A percentile compares a stretch with the other conserved stretches of the same genome.
Evolutionary conservation across 2,888 invertebrate species (phyloP).

Genomic region (Anorthoa munda): DNA sequence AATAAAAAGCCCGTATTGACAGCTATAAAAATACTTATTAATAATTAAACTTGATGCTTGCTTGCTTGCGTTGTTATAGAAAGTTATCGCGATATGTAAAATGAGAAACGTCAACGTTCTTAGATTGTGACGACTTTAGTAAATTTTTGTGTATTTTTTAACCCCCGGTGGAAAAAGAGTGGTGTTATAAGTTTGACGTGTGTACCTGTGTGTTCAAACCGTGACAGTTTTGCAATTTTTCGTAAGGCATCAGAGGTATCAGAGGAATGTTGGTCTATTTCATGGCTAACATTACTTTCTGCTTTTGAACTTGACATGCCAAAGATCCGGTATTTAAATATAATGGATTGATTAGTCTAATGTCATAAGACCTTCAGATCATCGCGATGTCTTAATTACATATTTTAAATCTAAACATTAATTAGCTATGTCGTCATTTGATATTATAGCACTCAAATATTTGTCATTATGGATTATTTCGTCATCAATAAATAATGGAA

Average conservation of each 20-base stretch:
- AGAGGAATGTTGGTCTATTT: conserved; percentile 6
- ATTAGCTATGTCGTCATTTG: conserved; percentile 49
- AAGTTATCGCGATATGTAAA: too few relatives aligned
- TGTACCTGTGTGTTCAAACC: too few relatives aligned
- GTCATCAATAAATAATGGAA: conserved; percentile 20
- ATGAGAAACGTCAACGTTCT: too few relatives aligned
- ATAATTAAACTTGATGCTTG: too few relatives aligned
- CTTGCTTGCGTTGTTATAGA: too few relatives aligned
- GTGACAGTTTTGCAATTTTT: conserved; percentile 6
- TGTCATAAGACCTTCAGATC: conserved; percentile 46
- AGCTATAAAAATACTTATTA: too few relatives aligned
- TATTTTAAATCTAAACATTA: conserved; percentile 49
- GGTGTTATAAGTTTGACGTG: too few relatives aligned
- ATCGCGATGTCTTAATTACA: conserved; percentile 43
- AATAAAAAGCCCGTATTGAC: too few relatives aligned
- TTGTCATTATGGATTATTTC: conserved; percentile 27
- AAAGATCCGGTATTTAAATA: conserved; percentile 28
- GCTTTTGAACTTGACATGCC: conserved; percentile 47
- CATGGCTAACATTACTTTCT: conserved; percentile 20
- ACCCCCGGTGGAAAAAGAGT: too few relatives aligned
- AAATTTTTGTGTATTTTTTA: too few relatives aligned
- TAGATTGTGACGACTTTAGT: too few relatives aligned
- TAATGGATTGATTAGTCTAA: conserved; percentile 30
- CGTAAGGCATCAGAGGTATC: too few relatives aligned
- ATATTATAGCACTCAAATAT: conserved; percentile 44